Evolutionary conservation across 2,888 invertebrate genomes (phyloP), one percentile per base, ranked within the genome.

Genomic region (Leptarthrus brevirostris): DNA sequence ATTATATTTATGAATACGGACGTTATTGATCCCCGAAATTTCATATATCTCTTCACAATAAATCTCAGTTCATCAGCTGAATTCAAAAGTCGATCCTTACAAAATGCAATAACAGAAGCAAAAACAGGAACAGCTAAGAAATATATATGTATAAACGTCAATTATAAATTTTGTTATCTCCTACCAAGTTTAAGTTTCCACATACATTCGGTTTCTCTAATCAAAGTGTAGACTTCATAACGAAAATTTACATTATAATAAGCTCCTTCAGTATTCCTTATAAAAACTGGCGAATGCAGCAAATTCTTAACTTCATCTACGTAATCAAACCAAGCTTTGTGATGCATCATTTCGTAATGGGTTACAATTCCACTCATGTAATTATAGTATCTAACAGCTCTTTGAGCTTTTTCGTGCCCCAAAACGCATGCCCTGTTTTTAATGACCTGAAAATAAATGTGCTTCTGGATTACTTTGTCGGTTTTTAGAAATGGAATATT

Each of bases 321-420:
- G 81, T 92, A 91, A 80, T 91, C 89, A 76, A 86, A 89, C 95
- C 95, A 95, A 0, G 93, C 92, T 78, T 89, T 88, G 80, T 95
- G 94, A 82, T 93, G 93, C 74, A 94, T 90, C 79, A 92, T 88
- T 84, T 95, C 95, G 80, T 92, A 95, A 81, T 94, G 93, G 14
- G 93, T 88, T 76, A 95, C 90, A 2, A 94, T 93, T 74, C 90
- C 90, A 30, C 91, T 88, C 84, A 95, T 87, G 1, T 92, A 91
- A 81, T 95, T 95, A 81, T 91, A 95, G 69, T 92, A 86, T 79
- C 92, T 92, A 64, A 93, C 91, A 66, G 91, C 90, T 71, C 90
- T 88, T 81, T 92, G 92, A 3, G 91, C 90, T 79, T 90, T 90
- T 82, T 91, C 88, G 80, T 91, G 89, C 1, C 83, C 82, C 77